A percentile compares a stretch with the other conserved stretches of the same genome.
Evolutionary conservation across 2,113 vertebrate species (phyloP).

Genomic region (Osmerus eperlanus): DNA sequence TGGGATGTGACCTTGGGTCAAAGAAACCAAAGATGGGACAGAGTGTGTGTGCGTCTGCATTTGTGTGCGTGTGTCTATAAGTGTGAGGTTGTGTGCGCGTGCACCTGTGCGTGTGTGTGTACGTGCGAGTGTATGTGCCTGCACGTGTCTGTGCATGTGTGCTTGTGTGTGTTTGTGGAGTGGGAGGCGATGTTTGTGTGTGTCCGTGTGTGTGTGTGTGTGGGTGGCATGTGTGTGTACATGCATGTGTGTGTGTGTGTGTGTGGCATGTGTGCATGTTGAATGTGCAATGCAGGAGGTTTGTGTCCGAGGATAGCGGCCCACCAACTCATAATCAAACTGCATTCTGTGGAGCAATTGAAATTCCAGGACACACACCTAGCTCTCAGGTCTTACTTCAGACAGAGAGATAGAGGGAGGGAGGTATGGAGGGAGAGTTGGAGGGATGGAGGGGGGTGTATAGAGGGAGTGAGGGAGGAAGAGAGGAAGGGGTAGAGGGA

Average conservation of each 20-base stretch:
- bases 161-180: background rate
- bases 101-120: background rate
- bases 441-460: background rate
- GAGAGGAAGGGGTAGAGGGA: background rate
- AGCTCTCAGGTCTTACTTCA: background rate
- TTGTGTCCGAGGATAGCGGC: constrained; percentile 50
- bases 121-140: background rate
- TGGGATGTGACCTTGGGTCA: constrained; percentile 48
- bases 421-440: background rate
- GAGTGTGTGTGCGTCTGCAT: background rate
- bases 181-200: no score
- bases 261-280: constrained; percentile 28
- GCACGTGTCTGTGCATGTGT: background rate
- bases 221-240: no score
- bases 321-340: constrained; percentile 49
- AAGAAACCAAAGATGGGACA: constrained; percentile 25
- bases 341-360: constrained; percentile 26
- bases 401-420: background rate
- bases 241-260: background rate
- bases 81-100: no score
- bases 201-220: no score
- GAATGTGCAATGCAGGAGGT: constrained; percentile 49
- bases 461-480: background rate
- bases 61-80: no score
- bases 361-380: constrained; percentile 2